Base-by-base conservation (phyloP, 1,140 invertebrate genomes). In the Steinernema feltiae region DNA sequence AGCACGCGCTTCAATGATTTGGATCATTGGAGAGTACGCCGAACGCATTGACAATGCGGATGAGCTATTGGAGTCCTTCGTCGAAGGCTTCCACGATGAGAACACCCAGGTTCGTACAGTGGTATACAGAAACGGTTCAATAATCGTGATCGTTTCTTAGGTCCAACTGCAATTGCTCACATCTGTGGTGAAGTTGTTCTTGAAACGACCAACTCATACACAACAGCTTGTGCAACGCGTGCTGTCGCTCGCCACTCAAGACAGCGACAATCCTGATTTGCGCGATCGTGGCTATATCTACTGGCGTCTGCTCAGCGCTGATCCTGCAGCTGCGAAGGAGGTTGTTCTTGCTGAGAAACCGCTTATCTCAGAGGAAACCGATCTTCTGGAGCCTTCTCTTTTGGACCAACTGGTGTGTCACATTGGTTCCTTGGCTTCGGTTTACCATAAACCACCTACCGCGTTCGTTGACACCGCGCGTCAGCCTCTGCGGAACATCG, bases 71-170 rank as follows among this genome's bases (percentile, higher is more conserved):
- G 97, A 99, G 86, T 96, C 94, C 82, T 99, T 99, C 89, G 89
- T 99, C 0, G 97, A 99, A 89, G 96, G 96, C n/a, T 99, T 99
- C 88, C 94, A 97, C 80, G 97, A 99, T 89, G 97, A 99, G 87
- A 99, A 99, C 85, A 94, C 95, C 32, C 96, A 99, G 90, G 86
- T 86, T 74, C 72, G 79, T 18, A 73, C 18, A 17, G 35, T 46
- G 31, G 32, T 30, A 32, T n/a, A 12, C 21, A 69, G 53, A 48
- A 46, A n/a, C n/a, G n/a, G n/a, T 46, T 73, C n/a, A 72, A 73
- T 27, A 75, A 72, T 74, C 21, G 18, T 76, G 3, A 30, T 18
- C 12, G 17, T 17, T 24, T 73, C 74, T 24, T 80, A 88, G 86
- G 97, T 99, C 1, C 96, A 99, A 87, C 88, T 99, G 29, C 96